Evolutionary conservation across 2,113 vertebrate genomes (phyloP).

Genomic region (Tetrax tetrax): DNA sequence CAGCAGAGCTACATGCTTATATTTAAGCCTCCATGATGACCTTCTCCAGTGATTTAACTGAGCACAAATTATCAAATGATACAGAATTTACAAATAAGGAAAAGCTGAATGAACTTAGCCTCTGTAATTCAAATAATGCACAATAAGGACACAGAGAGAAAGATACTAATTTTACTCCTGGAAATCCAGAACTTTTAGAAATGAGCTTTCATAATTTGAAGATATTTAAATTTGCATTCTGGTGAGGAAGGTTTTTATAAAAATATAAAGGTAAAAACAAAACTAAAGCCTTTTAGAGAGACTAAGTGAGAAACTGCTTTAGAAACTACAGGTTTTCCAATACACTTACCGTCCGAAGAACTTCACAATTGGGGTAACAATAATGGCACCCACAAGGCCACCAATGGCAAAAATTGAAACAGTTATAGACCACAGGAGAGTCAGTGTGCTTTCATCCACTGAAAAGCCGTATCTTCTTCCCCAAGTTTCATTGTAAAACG

Average conservation of each 20-base stretch:
- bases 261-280: not conserved
- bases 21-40: not conserved
- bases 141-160: not conserved
- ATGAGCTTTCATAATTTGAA: not conserved
- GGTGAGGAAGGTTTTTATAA: not conserved
- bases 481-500: constrained; percentile 92
- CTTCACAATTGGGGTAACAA: constrained; percentile 82
- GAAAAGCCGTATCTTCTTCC: constrained; percentile 75
- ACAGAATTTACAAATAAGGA: not conserved
- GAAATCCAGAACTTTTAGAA: not conserved
- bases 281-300: not conserved
- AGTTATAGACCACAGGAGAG: constrained; percentile 90
- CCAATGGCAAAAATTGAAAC: constrained; percentile 94
- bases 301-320: not conserved
- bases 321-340: not conserved
- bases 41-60: not conserved
- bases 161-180: not conserved
- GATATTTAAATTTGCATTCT: not conserved
- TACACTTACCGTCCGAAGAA: constrained; percentile 85
- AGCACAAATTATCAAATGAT: not conserved
- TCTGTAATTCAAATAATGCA: not conserved
- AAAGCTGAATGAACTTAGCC: not conserved
- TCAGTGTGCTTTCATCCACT: constrained; percentile 69
- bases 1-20: not conserved
- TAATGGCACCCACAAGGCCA: constrained; percentile 86